phyloP scores from a whole-genome alignment of 2,797 vertebrate species.

The Emys orbicularis region DNA sequence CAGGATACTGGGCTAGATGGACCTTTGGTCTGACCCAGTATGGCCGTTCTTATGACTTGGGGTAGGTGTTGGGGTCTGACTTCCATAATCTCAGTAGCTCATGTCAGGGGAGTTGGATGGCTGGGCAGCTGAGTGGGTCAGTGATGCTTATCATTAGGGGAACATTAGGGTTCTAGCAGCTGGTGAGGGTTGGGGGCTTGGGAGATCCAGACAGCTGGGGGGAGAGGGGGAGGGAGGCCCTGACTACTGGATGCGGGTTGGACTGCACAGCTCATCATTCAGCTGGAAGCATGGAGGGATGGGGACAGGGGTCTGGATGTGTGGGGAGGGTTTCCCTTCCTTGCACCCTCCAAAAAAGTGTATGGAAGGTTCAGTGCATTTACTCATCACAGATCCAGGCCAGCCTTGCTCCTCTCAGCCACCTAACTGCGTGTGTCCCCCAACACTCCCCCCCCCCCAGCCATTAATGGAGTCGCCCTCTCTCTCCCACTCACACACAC shows the following conservation, averaged over 20 bases:
- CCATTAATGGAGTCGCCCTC: neutral
- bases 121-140: neutral
- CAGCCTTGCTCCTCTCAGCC: neutral
- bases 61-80: neutral
- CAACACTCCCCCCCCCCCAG: rapidly evolving
- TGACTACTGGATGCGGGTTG: neutral
- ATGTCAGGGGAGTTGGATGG: neutral
- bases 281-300: neutral
- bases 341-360: neutral
- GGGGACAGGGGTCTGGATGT: neutral
- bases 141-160: neutral
- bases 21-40: no score
- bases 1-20: no score
- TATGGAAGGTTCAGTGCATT: neutral
- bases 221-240: neutral
- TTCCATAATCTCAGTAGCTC: neutral
- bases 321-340: neutral
- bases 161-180: neutral
- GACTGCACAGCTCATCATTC: neutral
- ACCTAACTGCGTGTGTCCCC: neutral
- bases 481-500: neutral
- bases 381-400: neutral
- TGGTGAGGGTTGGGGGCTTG: neutral
- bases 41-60: neutral
- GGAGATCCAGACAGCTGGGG: no score